Percentiles rank a stretch among this genome's conserved stretches.
Conservation (phyloP, 2,888 invertebrate genomes). For the Entomobrya proxima region DNA sequence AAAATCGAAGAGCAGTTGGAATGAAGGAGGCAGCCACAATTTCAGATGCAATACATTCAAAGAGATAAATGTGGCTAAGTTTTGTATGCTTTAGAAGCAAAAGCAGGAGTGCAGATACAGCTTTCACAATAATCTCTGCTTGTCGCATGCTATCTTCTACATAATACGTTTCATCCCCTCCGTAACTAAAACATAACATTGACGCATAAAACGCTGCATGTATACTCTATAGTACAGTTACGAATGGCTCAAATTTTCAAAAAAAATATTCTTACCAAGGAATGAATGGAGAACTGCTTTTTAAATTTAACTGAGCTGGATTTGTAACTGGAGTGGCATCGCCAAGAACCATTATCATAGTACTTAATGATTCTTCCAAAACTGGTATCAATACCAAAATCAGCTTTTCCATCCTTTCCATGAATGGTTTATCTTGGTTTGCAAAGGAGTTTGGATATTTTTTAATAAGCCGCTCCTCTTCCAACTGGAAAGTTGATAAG, state of each 20-base stretch:
- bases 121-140: constrained; percentile 56
- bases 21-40: constrained; percentile 99
- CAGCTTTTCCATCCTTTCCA: constrained; percentile 11
- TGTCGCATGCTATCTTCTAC: constrained; percentile 34
- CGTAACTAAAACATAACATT: neutral
- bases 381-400: constrained; percentile 13
- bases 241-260: neutral
- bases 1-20: constrained; percentile 97
- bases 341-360: neutral
- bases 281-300: neutral
- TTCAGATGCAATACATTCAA: constrained; percentile 99
- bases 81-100: constrained; percentile 97
- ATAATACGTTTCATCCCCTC: neutral
- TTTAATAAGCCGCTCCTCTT: constrained; percentile 24
- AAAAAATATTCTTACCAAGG: neutral
- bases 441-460: neutral
- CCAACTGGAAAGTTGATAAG: constrained; percentile 15
- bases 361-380: neutral
- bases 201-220: neutral
- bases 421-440: constrained; percentile 4
- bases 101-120: constrained; percentile 88
- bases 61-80: constrained; percentile 97
- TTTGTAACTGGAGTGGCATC: constrained; percentile 23
- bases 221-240: neutral
- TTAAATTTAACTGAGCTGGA: neutral